Evolutionary conservation across 2,113 vertebrate species (phyloP), one percentile per base, ranked within the genome.

Genomic region (Colistium nudipinnis): DNA sequence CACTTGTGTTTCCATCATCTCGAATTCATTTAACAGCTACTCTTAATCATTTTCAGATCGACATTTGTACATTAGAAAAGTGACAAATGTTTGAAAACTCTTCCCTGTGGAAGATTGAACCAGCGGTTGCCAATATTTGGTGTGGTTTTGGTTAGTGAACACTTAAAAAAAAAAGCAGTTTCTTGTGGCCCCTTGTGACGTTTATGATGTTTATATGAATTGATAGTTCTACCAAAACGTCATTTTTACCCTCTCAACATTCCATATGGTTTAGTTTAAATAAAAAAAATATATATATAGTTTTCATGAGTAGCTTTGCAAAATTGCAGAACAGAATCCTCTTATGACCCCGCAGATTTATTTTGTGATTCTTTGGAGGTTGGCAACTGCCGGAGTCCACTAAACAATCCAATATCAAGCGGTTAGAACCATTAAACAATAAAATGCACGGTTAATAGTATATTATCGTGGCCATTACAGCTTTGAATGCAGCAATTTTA

Each of bases 131-230:
- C 41, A n/a, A 43, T n/a, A n/a, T n/a, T n/a, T n/a, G n/a, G n/a
- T n/a, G n/a, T 20, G n/a, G 2, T 45, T 12, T 45, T 12, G 14
- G 16, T 31, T 52, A 16, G n/a, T n/a, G n/a, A n/a, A n/a, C n/a
- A n/a, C n/a, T n/a, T n/a, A n/a, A n/a, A n/a, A n/a, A n/a, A n/a
- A n/a, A n/a, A n/a, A n/a, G n/a, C n/a, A n/a, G n/a, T n/a, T n/a
- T 16, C 39, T 17, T 30, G 14, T 30, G 16, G 19, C 43, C 33
- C 7, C 20, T 36, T 35, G 39, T 38, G n/a, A 30, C 9, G 27
- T 52, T 16, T 45, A 35, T 45, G 54, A 53, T 43, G 44, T 72
- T 28, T 56, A n/a, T 45, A 22, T 45, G 44, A 45, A 9, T 19
- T 45, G 44, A 45, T 19, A 22, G 16, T 31, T 38, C 24, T 38